Evolutionary conservation across 2,888 invertebrate genomes (phyloP).

Genomic region (Arge pagana): DNA sequence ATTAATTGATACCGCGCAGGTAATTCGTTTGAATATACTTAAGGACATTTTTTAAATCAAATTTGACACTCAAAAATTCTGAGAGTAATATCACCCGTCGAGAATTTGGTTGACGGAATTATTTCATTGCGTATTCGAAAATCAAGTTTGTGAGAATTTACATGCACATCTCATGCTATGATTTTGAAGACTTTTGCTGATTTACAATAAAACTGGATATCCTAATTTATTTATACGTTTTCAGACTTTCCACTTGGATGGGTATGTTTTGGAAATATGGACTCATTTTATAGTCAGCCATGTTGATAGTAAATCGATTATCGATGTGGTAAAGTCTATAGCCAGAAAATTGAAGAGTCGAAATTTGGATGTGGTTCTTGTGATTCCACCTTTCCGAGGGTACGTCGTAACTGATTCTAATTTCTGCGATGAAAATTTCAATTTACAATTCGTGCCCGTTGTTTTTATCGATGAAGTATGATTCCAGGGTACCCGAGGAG

Average conservation of each 20-base stretch:
- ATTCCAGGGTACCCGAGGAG: conserved; percentile 57
- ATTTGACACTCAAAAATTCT: too few relatives aligned
- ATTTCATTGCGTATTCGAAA: too few relatives aligned
- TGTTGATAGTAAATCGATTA: conserved; percentile 63
- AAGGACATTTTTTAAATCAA: conserved; percentile 6
- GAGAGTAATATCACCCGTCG: too few relatives aligned
- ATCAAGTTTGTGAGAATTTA: too few relatives aligned
- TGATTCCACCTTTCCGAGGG: conserved; percentile 78
- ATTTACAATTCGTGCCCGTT: not conserved
- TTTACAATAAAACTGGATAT: not conserved
- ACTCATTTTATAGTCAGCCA: conserved; percentile 75
- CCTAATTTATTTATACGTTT: conserved; percentile 59
- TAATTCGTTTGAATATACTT: conserved; percentile 27
- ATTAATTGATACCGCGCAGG: conserved; percentile 65
- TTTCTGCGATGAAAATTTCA: not conserved
- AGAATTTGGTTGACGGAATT: too few relatives aligned
- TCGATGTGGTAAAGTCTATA: conserved; percentile 69
- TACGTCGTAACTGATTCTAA: conserved; percentile 53
- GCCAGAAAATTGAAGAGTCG: conserved; percentile 59
- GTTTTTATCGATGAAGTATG: too few relatives aligned
- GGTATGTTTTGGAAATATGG: conserved; percentile 90
- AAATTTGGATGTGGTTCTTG: conserved; percentile 70
- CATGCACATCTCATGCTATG: too few relatives aligned
- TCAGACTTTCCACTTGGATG: conserved; percentile 82
- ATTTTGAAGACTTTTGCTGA: conserved; percentile 9